These are phyloP conservation scores for Porites lobata DNA, from an alignment of 92 coral and sea anemone species.

Conservation along the genomic window DNA sequence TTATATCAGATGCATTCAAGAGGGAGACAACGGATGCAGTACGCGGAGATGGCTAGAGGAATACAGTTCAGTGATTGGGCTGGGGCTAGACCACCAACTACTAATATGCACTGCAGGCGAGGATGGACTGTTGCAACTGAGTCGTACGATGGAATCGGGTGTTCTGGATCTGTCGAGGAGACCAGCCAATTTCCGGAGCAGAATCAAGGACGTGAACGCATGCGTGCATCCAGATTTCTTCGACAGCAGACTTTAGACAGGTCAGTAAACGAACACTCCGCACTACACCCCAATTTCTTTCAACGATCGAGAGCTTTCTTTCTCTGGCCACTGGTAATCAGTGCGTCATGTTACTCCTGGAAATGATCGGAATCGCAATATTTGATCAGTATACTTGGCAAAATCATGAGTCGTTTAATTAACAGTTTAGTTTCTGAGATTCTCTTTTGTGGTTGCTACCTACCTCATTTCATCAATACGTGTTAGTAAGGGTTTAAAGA, in stretches of 20 bases:
- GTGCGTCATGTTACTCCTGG: neutral
- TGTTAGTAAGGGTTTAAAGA: too few relatives aligned
- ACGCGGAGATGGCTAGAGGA: neutral
- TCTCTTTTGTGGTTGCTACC: too few relatives aligned
- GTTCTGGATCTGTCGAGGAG: neutral
- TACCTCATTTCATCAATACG: too few relatives aligned
- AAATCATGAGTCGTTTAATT: neutral
- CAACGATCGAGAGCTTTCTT: slow-evolving; percentile 6
- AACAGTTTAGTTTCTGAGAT: neutral
- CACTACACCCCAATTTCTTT: too few relatives aligned
- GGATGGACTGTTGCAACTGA: neutral
- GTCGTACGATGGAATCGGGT: too few relatives aligned
- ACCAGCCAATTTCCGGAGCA: neutral
- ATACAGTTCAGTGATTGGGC: too few relatives aligned
- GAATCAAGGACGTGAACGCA: neutral
- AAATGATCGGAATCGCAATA: too few relatives aligned
- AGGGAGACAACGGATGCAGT: neutral
- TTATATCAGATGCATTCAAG: neutral
- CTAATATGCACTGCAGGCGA: neutral
- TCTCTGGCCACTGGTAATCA: neutral
- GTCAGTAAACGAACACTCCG: neutral
- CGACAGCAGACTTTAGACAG: neutral
- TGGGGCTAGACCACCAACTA: neutral
- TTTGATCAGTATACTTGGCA: neutral
- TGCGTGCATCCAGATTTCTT: neutral